Evolutionary conservation across 2,888 invertebrate species (phyloP).

Genomic region (Mesopsocus fuscifrons): DNA sequence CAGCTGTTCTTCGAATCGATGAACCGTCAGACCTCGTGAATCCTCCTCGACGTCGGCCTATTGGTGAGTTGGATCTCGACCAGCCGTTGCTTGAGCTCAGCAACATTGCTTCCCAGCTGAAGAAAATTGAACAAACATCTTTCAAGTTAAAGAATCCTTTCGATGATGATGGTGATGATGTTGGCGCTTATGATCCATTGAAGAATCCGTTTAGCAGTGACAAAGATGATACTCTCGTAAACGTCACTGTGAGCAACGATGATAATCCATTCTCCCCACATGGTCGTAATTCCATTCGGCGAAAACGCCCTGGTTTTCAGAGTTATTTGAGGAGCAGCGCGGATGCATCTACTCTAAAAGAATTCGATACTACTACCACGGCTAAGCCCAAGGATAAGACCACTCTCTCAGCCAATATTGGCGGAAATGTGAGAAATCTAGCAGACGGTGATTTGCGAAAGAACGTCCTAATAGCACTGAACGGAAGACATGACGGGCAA

Average conservation of each 20-base stretch:
- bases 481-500: too few relatives aligned
- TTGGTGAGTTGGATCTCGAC: not conserved
- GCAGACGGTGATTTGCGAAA: too few relatives aligned
- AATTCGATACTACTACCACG: too few relatives aligned
- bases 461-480: too few relatives aligned
- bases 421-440: too few relatives aligned
- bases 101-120: not conserved
- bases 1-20: not conserved
- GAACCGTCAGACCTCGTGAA: not conserved
- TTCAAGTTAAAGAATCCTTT: not conserved
- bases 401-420: too few relatives aligned
- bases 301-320: too few relatives aligned
- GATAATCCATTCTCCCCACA: not conserved
- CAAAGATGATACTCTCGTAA: not conserved
- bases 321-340: too few relatives aligned
- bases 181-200: not conserved
- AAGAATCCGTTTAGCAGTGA: conserved; percentile 1
- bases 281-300: not conserved
- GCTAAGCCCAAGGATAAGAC: too few relatives aligned
- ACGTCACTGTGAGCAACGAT: not conserved
- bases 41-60: not conserved
- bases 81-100: not conserved
- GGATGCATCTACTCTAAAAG: too few relatives aligned
- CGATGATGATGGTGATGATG: conserved; percentile 1
- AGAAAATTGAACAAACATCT: not conserved